Evolutionary conservation across 2,797 vertebrate genomes (phyloP), one percentile per base, ranked within the genome.

Genomic region (Scyliorhinus canicula): DNA sequence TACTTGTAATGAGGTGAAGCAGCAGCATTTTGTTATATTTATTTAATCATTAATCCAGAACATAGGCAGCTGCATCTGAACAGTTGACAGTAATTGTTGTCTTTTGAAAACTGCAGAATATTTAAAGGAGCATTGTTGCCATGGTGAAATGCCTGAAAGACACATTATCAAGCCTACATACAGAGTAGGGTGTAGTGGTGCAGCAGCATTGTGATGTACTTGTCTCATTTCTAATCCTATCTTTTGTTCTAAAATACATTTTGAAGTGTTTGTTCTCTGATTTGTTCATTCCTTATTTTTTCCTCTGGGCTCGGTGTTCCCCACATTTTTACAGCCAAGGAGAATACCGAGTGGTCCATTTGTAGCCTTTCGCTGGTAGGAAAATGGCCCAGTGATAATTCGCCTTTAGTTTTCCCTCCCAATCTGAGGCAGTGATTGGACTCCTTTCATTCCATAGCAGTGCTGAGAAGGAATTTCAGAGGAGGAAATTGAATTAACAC

Each of bases 51-150:
- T 35, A 67, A 52, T 74, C 31, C 44, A 74, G 67, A 94, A 71
- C 44, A 31, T 55, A 74, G 28, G 65, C 67, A 74, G 67, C 93
- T 69, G 67, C 24, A 35, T 12, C 67, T 74, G 93, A 93, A 93
- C 11, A 31, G 47, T 69, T 69, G 93, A 74, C 93, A 94, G 67
- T 71, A 71, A 94, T 71, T 93, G 52, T 55, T 55, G 93, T 74
- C 93, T 55, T 35, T 69, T 74, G 47, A 44, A 74, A 71, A 52
- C 40, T 69, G 63, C 65, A 50, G 12, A 93, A 52, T 26, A 67
- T 93, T 93, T 93, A 93, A 50, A 69, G 93, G 93, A 26, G 65
- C 86, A 60, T n/a, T 93, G 93, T 93, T 93, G 93, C 93, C 63
- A 69, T 69, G 93, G 63, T 52, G 26, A 93, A 71, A 93, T 93